These are phyloP conservation scores for Limnephilus marmoratus DNA, from an alignment of 2,888 invertebrate genomes.

Conservation along the genomic window DNA sequence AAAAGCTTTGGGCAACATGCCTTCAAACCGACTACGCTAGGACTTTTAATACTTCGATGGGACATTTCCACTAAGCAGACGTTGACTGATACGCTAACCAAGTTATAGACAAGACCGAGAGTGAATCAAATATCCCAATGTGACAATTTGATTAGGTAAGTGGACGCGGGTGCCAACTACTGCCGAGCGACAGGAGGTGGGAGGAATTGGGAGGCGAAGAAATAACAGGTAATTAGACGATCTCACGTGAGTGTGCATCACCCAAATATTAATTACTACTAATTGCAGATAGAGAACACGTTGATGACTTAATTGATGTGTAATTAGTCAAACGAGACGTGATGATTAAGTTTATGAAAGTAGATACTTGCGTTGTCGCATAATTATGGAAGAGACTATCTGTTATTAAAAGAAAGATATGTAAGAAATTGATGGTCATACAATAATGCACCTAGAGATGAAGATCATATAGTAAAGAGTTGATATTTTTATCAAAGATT, in stretches of 20 bases:
- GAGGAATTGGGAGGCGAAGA: slow-evolving; percentile 54
- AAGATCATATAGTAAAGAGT: no score
- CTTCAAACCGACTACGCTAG: neutral
- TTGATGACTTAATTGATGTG: slow-evolving; percentile 2
- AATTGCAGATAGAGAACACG: neutral
- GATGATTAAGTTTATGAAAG: neutral
- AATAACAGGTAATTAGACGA: slow-evolving; percentile 56
- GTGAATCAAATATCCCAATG: slow-evolving; percentile 48
- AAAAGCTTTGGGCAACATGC: neutral
- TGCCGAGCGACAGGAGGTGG: neutral
- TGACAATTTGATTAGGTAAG: slow-evolving; percentile 53
- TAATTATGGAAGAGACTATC: neutral
- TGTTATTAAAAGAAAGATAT: neutral
- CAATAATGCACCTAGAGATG: neutral
- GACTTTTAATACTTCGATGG: neutral
- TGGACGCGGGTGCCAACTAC: slow-evolving; percentile 30
- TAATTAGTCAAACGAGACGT: neutral
- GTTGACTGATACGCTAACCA: slow-evolving; percentile 10
- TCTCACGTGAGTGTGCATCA: slow-evolving; percentile 48
- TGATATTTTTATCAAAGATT: neutral
- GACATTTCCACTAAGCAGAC: slow-evolving; percentile 12
- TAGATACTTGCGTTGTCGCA: no score
- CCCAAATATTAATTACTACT: slow-evolving; percentile 41
- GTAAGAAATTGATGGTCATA: neutral
- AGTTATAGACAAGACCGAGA: slow-evolving; percentile 36